Evolutionary conservation across 2,888 invertebrate genomes (phyloP), one percentile per base, ranked within the genome.

Genomic region (Hoplodrina blanda): DNA sequence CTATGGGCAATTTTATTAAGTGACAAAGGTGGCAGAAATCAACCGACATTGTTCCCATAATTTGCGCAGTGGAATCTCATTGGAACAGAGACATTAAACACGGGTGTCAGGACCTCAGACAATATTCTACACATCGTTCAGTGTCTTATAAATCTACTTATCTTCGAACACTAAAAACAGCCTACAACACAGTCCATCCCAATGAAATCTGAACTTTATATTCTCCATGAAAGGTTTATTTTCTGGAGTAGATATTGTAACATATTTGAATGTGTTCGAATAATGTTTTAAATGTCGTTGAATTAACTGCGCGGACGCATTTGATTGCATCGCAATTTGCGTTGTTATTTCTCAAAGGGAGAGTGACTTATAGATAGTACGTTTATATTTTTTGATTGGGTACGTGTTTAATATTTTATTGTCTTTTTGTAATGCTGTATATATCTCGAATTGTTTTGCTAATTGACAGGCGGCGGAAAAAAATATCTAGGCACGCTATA

Each of bases 31-130:
- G 66, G 64, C 76, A 82, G 75, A 81, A 78, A 77, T 81, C 82
- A 82, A 81, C 80, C 81, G 78, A 81, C 78, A 82, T 83, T 86
- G 83, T 88, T 86, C 79, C 84, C 87, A 89, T 91, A 92, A 91
- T 86, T 92, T 86, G 83, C 81, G 77, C 84, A 63, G 76, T 76
- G 85, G 90, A 90, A 89, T 91, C 87, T 87, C 88, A 89, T 89
- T 89, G 89, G 84, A 94, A 95, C 93, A 92, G 92, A 94, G 94
- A 94, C 95, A 93, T 94, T 93, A 93, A 91, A 91, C 91, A 90
- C 84, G 85, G 87, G 86, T 89, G 91, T 93, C 92, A 89, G 86
- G 91, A 90, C 89, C 87, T 90, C 92, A 90, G 91, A 93, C 93
- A 92, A 92, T 93, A 93, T 94, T 93, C 92, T 91, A 90, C 90